Evolutionary conservation across 1,140 invertebrate species (phyloP), one percentile per base, ranked within the genome.

Genomic region (Drosophila parvula): DNA sequence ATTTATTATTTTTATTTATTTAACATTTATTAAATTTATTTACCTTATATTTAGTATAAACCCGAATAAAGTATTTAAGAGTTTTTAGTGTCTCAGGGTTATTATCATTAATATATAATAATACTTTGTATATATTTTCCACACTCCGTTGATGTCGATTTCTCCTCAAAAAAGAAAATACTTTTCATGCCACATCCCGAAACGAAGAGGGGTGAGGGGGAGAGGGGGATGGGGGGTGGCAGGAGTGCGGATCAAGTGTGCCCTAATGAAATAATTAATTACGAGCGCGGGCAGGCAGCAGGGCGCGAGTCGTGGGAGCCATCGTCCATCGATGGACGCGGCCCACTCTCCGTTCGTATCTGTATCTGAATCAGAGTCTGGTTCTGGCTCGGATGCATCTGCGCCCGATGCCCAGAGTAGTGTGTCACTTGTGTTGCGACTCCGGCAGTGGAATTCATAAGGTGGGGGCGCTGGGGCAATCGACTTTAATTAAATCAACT

Each of bases 261-360:
- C 79, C 78, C 74, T 81, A 81, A 81, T 81, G 79, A 81, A 81
- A 81, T 55, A 81, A 81, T 81, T 81, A 81, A 81, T 81, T 81
- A 81, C 79, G 68, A 74, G 68, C 74, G 48, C 74, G 65, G 80
- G 68, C 74, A 69, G 80, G 68, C 78, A 71, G 64, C 63, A 67
- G 67, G 64, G 45, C 53, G 14, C 48, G 30, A 34, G 48, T 32
- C 34, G 53, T 41, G 53, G 53, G 36, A 57, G 43, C 44, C 76
- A 70, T 62, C 47, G 8, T 34, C 58, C 45, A 27, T 34, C 44
- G 58, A 60, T 34, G 58, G 44, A 51, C 28, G 32, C 56, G 16
- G 12, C 34, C 16, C 50, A 53, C 50, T 40, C 50, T 43, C 47
- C 14, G 63, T 12, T 34, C 32, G 34, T 50, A 32, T 53, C 44